These are phyloP conservation scores for Cotesia glomerata DNA, from an alignment of 1,140 invertebrate genomes.

Conservation along the genomic window DNA sequence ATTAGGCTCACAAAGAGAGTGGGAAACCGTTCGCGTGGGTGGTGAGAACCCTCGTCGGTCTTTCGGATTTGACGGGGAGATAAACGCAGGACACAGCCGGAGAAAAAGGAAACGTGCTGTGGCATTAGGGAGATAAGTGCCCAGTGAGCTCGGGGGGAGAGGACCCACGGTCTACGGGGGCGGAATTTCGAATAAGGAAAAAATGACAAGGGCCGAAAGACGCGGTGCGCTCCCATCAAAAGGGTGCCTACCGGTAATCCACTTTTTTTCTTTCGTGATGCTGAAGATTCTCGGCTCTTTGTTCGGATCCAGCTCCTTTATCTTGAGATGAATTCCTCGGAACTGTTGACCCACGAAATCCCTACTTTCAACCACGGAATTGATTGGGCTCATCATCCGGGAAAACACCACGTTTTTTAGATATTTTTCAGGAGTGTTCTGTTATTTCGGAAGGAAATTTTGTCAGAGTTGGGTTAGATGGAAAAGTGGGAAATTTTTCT, in stretches of 20 bases:
- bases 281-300: not conserved
- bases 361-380: not conserved
- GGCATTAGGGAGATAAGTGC: constrained; percentile 31
- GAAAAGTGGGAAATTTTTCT: too few species aligned
- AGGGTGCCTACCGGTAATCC: constrained; percentile 8
- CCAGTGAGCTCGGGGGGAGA: not conserved
- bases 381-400: constrained; percentile 8
- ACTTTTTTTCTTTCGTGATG: constrained; percentile 4
- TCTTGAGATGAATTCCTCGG: constrained; percentile 4
- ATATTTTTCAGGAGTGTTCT: not conserved
- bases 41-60: constrained; percentile 19
- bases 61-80: constrained; percentile 21
- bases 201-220: not conserved
- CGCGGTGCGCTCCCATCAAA: not conserved
- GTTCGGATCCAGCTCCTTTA: not conserved
- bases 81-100: constrained; percentile 19
- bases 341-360: not conserved
- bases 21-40: constrained; percentile 13
- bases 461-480: too few species aligned
- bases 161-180: not conserved
- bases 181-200: not conserved
- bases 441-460: too few species aligned
- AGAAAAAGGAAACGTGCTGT: constrained; percentile 27
- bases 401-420: not conserved
- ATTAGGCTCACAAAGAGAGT: constrained; percentile 17